Evolutionary conservation across 1,140 invertebrate genomes (phyloP), one percentile per base, ranked within the genome.

Genomic region (Aphelenchoides fujianensis): DNA sequence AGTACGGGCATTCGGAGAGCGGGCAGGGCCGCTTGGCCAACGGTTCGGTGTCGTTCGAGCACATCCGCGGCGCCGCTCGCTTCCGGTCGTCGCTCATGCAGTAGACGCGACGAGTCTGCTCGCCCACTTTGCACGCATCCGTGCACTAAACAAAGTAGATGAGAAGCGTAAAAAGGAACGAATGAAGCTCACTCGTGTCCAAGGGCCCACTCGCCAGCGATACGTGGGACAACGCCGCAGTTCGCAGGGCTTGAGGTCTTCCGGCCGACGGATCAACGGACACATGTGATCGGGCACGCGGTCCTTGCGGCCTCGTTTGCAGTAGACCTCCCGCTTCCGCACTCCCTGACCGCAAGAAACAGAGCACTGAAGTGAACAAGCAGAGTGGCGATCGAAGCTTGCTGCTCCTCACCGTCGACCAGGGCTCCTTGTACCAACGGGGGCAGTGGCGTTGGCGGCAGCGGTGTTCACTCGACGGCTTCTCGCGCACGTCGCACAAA

Each of bases 281-380:
- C 79, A 80, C 1, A 81, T 84, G 0, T 88, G 87, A 81, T 90
- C 88, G 1, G 88, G 82, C 86, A 89, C 88, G 1, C 89, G 88
- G 87, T 87, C 23, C 74, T 72, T 79, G 89, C 88, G 0, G 88
- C 82, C 86, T 52, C 85, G 85, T 77, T 90, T 89, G 80, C 91
- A 92, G 1, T 86, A 88, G 0, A 92, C 90, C 27, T 85, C 85
- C 2, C 91, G 87, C 28, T 81, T 85, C 80, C 92, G 91, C 34
- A 88, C 85, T 2, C 94, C 94, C 67, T 89, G 87, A 0, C 92
- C 92, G 85, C 94, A 96, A 0, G 89, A 89, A 27, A 89, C 88
- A 16, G 91, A 92, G 85, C 93, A 95, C 90, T 92, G 83, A n/a
- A n/a, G n/a, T n/a, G n/a, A 16, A 73, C 48, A 66, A 30, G n/a